Evolutionary conservation across 1,140 invertebrate genomes (phyloP), one percentile per base, ranked within the genome.

Genomic region (Drosophila nikananu): DNA sequence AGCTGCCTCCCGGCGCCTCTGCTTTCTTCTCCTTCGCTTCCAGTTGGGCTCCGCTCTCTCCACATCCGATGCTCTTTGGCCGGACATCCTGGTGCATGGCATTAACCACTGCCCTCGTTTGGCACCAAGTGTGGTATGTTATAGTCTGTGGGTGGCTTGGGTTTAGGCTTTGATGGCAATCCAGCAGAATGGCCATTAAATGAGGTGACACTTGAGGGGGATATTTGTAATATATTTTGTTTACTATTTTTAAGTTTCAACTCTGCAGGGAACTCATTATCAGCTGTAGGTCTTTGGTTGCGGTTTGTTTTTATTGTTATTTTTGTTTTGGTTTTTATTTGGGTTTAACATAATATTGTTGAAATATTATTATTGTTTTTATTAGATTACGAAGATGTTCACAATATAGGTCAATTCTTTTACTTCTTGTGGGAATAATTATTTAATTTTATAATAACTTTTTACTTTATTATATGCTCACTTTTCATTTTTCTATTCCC

Each of bases 21-120:
- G 17, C 46, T 39, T 68, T 54, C 62, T 57, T 21, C 41, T 76
- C 57, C 71, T 72, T 49, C 55, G 79, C 73, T 80, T 92, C 90
- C 90, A 83, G 44, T 68, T 77, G 35, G 63, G 68, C 25, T 42
- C 46, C 52, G 63, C 42, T 49, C 67, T 17, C 48, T 2, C 70
- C 52, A 21, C 59, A 30, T 61, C 77, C 65, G 79, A 72, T 57
- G 52, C 64, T 64, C 52, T 76, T 73, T 21, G 27, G 54, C 71
- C 73, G 58, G 61, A 61, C 91, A 92, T 92, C 75, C 67, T 91
- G 83, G 64, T 92, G 91, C 91, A 92, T 92, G 81, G 86, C 86
- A 86, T 87, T 42, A 37, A 60, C 27, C n/a, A 21, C 42, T 48
- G 71, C 55, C 71, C 70, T 67, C 37, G 64, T 6, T 21, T 65